Conservation (phyloP, 1,140 invertebrate genomes). For the Melanaphis sacchari region DNA sequence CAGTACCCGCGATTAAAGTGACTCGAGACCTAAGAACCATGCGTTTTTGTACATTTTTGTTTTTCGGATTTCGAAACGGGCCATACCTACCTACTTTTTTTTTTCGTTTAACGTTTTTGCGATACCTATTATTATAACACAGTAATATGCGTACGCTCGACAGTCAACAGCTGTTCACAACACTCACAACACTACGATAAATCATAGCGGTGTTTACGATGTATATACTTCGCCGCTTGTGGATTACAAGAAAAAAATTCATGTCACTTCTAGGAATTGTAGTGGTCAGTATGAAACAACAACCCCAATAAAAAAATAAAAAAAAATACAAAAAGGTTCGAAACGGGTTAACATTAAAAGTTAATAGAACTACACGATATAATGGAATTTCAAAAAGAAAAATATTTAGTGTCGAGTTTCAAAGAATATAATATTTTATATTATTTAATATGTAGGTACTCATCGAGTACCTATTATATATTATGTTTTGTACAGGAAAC, state of each 20-base stretch:
- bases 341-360: background rate
- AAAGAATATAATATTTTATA: conserved; percentile 7
- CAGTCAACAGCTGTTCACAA: background rate
- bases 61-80: background rate
- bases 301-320: conserved; percentile 4
- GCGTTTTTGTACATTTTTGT: background rate
- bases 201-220: background rate
- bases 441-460: background rate
- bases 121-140: background rate
- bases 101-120: background rate
- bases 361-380: background rate
- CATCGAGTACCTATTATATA: background rate
- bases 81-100: too few relatives aligned
- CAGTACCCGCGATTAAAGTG: background rate
- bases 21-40: background rate
- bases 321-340: background rate
- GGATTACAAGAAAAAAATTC: background rate
- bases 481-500: background rate
- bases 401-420: background rate
- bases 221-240: background rate
- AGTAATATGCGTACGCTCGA: background rate
- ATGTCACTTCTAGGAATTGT: background rate
- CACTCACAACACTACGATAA: background rate
- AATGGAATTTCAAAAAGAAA: conserved; percentile 6
- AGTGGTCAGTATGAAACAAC: background rate